Conservation (phyloP, 2,113 vertebrate genomes). For the Hemichromis elongatus region DNA sequence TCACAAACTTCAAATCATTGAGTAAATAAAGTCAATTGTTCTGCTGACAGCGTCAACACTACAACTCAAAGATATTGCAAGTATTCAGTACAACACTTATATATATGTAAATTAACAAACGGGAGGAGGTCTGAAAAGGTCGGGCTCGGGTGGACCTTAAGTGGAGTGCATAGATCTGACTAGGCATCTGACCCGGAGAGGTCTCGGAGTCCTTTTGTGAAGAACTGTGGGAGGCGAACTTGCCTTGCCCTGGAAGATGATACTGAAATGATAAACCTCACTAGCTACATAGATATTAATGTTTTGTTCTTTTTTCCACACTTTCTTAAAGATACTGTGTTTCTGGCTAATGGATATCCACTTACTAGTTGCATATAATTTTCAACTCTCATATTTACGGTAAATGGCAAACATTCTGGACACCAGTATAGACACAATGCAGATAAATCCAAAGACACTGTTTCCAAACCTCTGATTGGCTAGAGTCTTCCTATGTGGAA, state of each 20-base stretch:
- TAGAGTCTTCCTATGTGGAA: neutral
- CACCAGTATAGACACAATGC: neutral
- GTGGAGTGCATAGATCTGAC: neutral
- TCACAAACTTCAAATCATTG: neutral
- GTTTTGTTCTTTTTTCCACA: slow-evolving; percentile 27
- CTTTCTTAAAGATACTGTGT: slow-evolving; percentile 23
- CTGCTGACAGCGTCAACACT: neutral
- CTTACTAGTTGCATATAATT: slow-evolving; percentile 24
- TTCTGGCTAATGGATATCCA: slow-evolving; percentile 27
- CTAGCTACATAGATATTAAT: slow-evolving; percentile 37
- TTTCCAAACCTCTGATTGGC: neutral
- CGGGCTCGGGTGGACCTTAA: neutral
- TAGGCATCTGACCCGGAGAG: neutral
- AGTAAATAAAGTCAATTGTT: neutral
- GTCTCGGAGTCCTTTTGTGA: neutral
- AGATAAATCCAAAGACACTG: neutral
- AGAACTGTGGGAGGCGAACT: neutral
- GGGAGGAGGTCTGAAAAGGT: neutral
- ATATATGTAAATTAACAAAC: neutral
- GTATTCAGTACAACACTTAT: neutral
- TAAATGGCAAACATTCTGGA: slow-evolving; percentile 1
- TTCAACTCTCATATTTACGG: neutral
- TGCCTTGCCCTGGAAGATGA: neutral
- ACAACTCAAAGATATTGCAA: neutral
- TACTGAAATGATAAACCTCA: neutral